Evolutionary conservation across 2,888 invertebrate genomes (phyloP), one percentile per base, ranked within the genome.

Genomic region (Yponomeuta malinellus): DNA sequence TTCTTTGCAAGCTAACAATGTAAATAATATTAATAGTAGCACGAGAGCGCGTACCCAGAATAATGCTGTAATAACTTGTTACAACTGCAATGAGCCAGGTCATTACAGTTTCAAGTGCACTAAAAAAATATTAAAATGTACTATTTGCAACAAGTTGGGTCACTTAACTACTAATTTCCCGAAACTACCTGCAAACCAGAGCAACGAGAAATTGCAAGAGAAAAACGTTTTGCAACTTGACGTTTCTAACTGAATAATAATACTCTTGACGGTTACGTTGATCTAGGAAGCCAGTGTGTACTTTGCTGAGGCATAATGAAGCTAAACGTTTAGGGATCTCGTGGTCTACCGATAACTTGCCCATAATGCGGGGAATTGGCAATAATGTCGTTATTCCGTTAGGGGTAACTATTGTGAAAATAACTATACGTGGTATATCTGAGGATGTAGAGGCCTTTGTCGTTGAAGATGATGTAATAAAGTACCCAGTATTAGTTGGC

Each of bases 391-490:
- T 74, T 12, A 23, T 3, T 3, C 75, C 77, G 1, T 0, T 76
- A 52, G 76, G 76, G 1, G 10, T 71, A 15, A 52, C 72, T 0
- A 29, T 63, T n/a, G 72, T 65, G 1, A 69, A 63, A 2, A 72
- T 76, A 29, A 73, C 75, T 29, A 73, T 76, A 10, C 74, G 75
- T 68, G 72, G 71, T 48, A 65, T 77, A 12, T 69, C 10, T 10
- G 23, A 23, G 23, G 23, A 23, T 23, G 23, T 23, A 23, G 73
- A 74, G 2, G 63, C 75, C 1, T 74, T 74, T 64, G 66, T 76
- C 5, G 77, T 77, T 0, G 74, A 76, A 0, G 76, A 78, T 67
- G 68, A 74, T 48, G 74, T 76, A 0, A 10, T 76, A 2, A 72
- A 65, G 3, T 70, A 76, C 12, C 72, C 75, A 10, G 72, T 75